Evolutionary conservation across 2,113 vertebrate genomes (phyloP).

Genomic region (Carassius auratus): DNA sequence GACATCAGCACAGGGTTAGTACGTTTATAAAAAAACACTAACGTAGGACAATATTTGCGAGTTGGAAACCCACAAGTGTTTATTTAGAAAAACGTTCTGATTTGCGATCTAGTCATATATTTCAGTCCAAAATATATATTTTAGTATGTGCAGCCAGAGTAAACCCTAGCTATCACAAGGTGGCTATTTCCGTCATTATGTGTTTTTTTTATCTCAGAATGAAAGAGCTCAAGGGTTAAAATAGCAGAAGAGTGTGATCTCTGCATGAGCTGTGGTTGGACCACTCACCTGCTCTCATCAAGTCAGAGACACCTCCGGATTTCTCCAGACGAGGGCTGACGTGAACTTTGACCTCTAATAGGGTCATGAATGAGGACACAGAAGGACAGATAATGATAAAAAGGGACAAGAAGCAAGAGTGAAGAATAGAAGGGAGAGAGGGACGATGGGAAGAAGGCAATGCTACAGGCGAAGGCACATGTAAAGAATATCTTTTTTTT

Average conservation of each 20-base stretch:
- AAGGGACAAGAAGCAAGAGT: slow-evolving; percentile 37
- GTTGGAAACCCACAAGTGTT: no score
- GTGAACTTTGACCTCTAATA: slow-evolving; percentile 72
- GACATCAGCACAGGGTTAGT: slow-evolving; percentile 24
- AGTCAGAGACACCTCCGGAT: slow-evolving; percentile 75
- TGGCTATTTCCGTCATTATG: no score
- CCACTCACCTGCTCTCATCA: slow-evolving; percentile 85
- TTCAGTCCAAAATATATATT: no score
- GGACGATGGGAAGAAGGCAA: slow-evolving; percentile 12
- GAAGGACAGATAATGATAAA: slow-evolving; percentile 46
- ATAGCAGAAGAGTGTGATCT: slow-evolving; percentile 25
- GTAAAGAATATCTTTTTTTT: neutral
- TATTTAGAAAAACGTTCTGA: no score
- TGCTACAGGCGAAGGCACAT: neutral
- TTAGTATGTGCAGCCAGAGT: no score
- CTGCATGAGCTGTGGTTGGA: slow-evolving; percentile 21
- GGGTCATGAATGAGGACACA: slow-evolving; percentile 55
- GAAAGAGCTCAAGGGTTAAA: neutral
- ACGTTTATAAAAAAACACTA: neutral
- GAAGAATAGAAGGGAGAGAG: slow-evolving; percentile 8
- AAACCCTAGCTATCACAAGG: no score
- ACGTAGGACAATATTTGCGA: no score
- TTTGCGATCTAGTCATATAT: no score
- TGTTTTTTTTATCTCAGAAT: no score
- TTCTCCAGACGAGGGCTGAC: slow-evolving; percentile 73